These are phyloP conservation scores for Syngnathus typhle DNA, from an alignment of 2,113 vertebrate species.

Conservation along the genomic window DNA sequence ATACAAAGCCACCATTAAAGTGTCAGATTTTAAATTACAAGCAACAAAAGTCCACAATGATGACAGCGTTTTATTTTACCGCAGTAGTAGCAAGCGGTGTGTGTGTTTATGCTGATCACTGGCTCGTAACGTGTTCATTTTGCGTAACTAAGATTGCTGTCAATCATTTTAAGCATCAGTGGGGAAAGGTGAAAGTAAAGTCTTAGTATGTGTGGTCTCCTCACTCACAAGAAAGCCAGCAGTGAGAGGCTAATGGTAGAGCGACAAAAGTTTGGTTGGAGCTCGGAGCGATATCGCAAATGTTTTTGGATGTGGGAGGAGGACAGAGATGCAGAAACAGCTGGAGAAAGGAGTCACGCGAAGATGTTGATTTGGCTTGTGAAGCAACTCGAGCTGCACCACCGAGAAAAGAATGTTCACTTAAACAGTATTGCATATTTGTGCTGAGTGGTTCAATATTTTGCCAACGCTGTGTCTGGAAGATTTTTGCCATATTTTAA, in stretches of 20 bases:
- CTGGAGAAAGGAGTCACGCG: conserved; percentile 29
- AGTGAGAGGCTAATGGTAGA: background rate
- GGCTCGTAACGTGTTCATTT: background rate
- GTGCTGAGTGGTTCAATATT: conserved; percentile 1
- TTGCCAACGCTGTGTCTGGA: background rate
- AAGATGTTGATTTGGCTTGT: conserved; percentile 22
- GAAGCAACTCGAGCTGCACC: conserved; percentile 9
- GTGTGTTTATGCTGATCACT: conserved; percentile 4
- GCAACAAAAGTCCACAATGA: conserved; percentile 1
- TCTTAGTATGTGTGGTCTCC: background rate
- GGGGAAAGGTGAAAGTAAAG: conserved; percentile 5
- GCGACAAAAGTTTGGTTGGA: background rate
- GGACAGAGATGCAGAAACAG: conserved; percentile 24
- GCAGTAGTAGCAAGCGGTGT: background rate
- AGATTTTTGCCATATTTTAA: background rate
- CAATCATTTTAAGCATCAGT: conserved; percentile 12
- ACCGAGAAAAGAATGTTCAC: background rate
- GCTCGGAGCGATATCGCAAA: conserved; percentile 5
- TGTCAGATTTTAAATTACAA: background rate
- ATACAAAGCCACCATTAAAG: conserved; percentile 2
- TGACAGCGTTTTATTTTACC: conserved; percentile 5
- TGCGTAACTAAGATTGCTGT: conserved; percentile 6
- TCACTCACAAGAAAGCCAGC: background rate
- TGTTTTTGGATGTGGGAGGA: conserved; percentile 24
- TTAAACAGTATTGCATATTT: background rate